Percentiles rank a stretch among this genome's conserved stretches.
Evolutionary conservation across 2,797 vertebrate genomes (phyloP).

Genomic region (Channa striata): DNA sequence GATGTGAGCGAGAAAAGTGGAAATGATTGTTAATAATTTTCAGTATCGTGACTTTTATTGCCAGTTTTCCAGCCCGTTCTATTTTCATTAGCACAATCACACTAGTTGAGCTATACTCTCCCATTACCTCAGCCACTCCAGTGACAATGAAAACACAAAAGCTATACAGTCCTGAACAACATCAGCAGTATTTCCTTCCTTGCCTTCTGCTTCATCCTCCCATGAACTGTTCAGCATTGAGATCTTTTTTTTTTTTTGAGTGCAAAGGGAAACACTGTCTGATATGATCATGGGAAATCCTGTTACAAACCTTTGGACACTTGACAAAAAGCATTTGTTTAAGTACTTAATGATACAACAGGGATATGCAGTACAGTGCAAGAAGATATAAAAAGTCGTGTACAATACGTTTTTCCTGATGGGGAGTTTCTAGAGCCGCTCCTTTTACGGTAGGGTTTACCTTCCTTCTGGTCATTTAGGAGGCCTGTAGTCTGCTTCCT

Average conservation of each 20-base stretch:
- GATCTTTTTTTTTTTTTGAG: constrained; percentile 28
- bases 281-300: constrained; percentile 76
- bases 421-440: constrained; percentile 40
- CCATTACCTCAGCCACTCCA: constrained; percentile 64
- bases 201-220: constrained; percentile 57
- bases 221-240: constrained; percentile 19
- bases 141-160: constrained; percentile 59
- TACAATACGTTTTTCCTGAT: constrained; percentile 48
- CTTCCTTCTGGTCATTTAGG: constrained; percentile 34
- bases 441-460: constrained; percentile 66
- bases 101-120: constrained; percentile 34
- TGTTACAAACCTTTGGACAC: constrained; percentile 37
- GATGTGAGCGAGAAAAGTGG: not conserved
- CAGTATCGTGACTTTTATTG: constrained; percentile 14
- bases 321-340: constrained; percentile 68
- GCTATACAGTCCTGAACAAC: constrained; percentile 55
- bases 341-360: constrained; percentile 63
- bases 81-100: constrained; percentile 18
- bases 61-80: constrained; percentile 32
- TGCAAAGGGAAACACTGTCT: constrained; percentile 44
- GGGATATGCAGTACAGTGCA: constrained; percentile 38
- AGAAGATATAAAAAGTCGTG: constrained; percentile 66
- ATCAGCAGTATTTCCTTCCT: constrained; percentile 72
- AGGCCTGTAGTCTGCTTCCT: constrained; percentile 58
- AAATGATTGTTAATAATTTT: not conserved